phyloP scores from a whole-genome alignment of 2,888 invertebrate species.

The Apamea sordens region DNA sequence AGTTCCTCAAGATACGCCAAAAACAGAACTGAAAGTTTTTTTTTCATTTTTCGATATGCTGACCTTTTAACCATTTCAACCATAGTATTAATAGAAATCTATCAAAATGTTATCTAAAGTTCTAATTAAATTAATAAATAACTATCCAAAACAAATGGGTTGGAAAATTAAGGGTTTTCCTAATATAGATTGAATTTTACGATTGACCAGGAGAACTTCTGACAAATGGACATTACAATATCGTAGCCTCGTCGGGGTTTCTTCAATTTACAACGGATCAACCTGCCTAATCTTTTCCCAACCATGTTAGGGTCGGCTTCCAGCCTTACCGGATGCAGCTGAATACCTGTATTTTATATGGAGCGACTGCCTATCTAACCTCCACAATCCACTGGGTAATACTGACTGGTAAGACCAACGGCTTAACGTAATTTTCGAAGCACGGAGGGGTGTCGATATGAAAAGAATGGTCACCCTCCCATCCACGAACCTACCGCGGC shows the following conservation, averaged over 20 bases:
- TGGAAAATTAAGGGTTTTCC: not conserved
- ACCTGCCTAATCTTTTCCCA: too few species aligned
- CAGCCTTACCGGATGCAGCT: too few species aligned
- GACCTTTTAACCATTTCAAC: not conserved
- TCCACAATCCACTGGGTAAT: too few species aligned
- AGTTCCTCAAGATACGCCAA: not conserved
- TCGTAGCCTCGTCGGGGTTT: not conserved
- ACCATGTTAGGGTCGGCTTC: too few species aligned
- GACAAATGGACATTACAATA: not conserved
- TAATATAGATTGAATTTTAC: not conserved
- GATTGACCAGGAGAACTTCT: not conserved
- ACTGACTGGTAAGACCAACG: too few species aligned
- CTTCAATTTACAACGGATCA: not conserved
- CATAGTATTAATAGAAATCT: not conserved
- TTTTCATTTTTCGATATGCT: not conserved
- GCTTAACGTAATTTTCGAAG: too few species aligned
- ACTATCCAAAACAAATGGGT: conserved; percentile 13
- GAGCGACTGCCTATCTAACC: too few species aligned
- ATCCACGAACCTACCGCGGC: too few species aligned
- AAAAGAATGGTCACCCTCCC: too few species aligned
- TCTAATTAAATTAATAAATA: conserved; percentile 24
- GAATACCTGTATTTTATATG: too few species aligned
- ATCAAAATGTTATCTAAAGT: conserved; percentile 22
- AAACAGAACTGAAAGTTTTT: not conserved
- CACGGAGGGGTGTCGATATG: too few species aligned